Evolutionary conservation across 2,113 vertebrate genomes (phyloP), one percentile per base, ranked within the genome.

Genomic region (Semnornis frantzii): DNA sequence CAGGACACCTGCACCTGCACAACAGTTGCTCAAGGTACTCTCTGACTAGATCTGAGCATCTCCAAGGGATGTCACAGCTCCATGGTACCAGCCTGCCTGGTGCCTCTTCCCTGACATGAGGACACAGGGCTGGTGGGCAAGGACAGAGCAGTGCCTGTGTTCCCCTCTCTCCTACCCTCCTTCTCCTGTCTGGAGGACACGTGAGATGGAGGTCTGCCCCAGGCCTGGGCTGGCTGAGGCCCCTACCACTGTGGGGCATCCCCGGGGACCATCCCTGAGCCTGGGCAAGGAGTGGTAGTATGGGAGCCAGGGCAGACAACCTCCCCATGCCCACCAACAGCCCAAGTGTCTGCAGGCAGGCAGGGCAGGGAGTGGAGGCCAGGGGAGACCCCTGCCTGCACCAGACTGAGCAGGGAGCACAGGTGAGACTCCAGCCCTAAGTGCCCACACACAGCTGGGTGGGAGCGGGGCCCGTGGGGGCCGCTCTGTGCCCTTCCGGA

Each of bases 391-490:
- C 34, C 24, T 10, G 15, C 25, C 34, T 31, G 57, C 57, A 31
- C 30, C 57, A 31, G 28, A 6, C 57, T n/a, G 30, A 30, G 57
- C 28, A 31, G 30, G 57, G 14, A 55, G 54, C n/a, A 33, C n/a
- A 33, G 59, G 20, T 11, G 31, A 58, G 55, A 58, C 28, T 27
- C 28, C 27, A 9, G 4, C 7, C 20, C 57, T n/a, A 1, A 3
- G 1, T 13, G 31, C 48, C 55, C 15, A 31, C 39, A 37, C 20
- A 44, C 12, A 30, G n/a, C 9, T 24, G 75, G 54, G 50, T 10
- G 5, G 48, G 48, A 0, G 1, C 0, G 21, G 42, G 30, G 5
- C 3, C 0, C 33, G 0, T 1, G 2, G 42, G 55, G 42, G 15
- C 10, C 3, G 4, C 46, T 57, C 31, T 12, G 8, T 1, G 12